Conservation (phyloP, 2,113 vertebrate genomes). For the Galeopterus variegatus region DNA sequence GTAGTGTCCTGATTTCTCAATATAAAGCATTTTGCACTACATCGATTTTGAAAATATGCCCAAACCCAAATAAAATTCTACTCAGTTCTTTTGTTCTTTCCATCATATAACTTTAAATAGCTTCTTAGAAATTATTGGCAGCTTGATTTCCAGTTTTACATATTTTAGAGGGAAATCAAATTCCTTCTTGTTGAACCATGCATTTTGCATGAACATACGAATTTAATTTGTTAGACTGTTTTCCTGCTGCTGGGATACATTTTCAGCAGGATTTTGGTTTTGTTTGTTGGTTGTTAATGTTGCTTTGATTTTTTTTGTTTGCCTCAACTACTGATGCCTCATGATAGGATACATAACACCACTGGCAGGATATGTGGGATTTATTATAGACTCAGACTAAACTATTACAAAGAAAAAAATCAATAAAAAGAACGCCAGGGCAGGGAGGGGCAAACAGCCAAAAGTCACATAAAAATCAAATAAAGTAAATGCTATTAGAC, state of each 20-base stretch:
- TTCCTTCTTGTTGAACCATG: slow-evolving; percentile 53
- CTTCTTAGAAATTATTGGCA: slow-evolving; percentile 72
- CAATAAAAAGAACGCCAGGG: neutral
- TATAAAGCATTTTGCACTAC: neutral
- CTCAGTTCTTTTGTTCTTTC: slow-evolving; percentile 58
- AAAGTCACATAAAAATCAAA: neutral
- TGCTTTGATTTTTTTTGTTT: slow-evolving; percentile 53
- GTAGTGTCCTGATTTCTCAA: neutral
- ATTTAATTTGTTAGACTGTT: slow-evolving; percentile 56
- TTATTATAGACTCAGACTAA: neutral
- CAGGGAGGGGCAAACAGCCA: accelerated
- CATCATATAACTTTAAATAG: neutral
- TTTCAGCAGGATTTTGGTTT: slow-evolving; percentile 1
- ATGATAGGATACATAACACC: neutral
- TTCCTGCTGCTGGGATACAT: slow-evolving; percentile 3
- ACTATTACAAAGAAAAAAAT: neutral
- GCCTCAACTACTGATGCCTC: neutral
- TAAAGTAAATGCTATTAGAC: neutral
- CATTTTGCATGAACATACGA: slow-evolving; percentile 64
- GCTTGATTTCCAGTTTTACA: slow-evolving; percentile 65
- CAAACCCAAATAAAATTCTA: slow-evolving; percentile 60
- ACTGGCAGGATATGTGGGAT: neutral
- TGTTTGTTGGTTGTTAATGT: slow-evolving; percentile 17
- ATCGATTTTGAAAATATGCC: neutral
- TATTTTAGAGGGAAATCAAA: slow-evolving; percentile 77